These are phyloP conservation scores for Cylas formicarius DNA, from an alignment of 1,140 invertebrate genomes.

Conservation along the genomic window DNA sequence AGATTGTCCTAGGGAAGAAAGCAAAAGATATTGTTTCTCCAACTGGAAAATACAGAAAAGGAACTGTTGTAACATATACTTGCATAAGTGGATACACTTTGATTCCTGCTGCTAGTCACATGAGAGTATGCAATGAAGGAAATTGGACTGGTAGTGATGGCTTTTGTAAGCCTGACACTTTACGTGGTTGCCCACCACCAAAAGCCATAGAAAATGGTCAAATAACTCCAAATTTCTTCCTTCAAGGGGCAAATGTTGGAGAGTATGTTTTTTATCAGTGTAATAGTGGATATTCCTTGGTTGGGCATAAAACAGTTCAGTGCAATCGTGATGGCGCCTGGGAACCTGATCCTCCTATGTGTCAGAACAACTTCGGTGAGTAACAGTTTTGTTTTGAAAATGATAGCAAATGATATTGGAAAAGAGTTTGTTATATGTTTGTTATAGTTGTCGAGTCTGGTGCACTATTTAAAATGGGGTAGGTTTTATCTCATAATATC, in stretches of 20 bases:
- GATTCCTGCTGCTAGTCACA: constrained; percentile 29
- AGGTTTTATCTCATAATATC: too few species aligned
- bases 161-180: constrained; percentile 25
- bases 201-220: constrained; percentile 35
- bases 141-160: constrained; percentile 36
- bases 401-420: not conserved
- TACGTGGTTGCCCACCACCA: constrained; percentile 28
- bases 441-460: not conserved
- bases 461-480: too few species aligned
- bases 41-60: constrained; percentile 29
- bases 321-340: constrained; percentile 43
- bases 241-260: constrained; percentile 28
- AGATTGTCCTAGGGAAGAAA: constrained; percentile 21
- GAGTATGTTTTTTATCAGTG: constrained; percentile 41
- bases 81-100: constrained; percentile 34
- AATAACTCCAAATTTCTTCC: constrained; percentile 1
- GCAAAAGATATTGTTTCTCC: constrained; percentile 9
- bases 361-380: not conserved
- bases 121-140: constrained; percentile 35
- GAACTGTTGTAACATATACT: constrained; percentile 34
- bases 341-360: constrained; percentile 34
- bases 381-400: not conserved
- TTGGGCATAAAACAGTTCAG: constrained; percentile 35
- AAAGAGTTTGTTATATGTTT: not conserved
- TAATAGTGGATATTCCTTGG: constrained; percentile 40